Percentiles rank a stretch among this genome's conserved stretches.
These are phyloP conservation scores for Lepidurus couesii DNA, from an alignment of 1,140 invertebrate species.

Conservation along the genomic window DNA sequence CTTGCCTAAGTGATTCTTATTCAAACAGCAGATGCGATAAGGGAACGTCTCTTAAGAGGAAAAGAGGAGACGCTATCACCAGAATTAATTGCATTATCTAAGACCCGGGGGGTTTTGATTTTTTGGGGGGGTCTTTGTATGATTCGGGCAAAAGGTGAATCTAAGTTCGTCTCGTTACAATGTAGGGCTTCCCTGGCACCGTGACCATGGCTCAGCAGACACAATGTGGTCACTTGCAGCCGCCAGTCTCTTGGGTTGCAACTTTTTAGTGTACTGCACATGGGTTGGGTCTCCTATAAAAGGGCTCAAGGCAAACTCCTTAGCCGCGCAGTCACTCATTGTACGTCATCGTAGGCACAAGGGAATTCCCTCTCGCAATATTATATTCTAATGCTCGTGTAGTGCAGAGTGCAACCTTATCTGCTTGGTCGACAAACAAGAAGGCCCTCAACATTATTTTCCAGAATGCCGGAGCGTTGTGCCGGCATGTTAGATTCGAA, in stretches of 20 bases:
- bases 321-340: background rate
- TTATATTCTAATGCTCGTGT: background rate
- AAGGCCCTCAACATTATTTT: background rate
- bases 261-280: background rate
- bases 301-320: constrained; percentile 12
- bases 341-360: constrained; percentile 18
- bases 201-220: background rate
- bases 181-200: constrained; percentile 5
- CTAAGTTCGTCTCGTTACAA: background rate
- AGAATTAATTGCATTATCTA: too few species aligned
- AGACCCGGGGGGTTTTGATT: background rate
- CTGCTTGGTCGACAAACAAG: background rate
- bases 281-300: background rate
- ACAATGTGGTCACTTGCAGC: background rate
- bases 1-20: constrained; percentile 5
- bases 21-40: background rate
- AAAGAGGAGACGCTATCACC: too few species aligned
- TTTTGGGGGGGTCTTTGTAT: background rate
- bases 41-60: background rate
- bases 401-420: background rate
- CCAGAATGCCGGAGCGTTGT: background rate
- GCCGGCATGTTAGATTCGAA: background rate
- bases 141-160: background rate
- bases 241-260: background rate
- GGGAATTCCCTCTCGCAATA: background rate